phyloP scores from a whole-genome alignment of 2,113 vertebrate genomes.

The Pyrgilauda ruficollis region DNA sequence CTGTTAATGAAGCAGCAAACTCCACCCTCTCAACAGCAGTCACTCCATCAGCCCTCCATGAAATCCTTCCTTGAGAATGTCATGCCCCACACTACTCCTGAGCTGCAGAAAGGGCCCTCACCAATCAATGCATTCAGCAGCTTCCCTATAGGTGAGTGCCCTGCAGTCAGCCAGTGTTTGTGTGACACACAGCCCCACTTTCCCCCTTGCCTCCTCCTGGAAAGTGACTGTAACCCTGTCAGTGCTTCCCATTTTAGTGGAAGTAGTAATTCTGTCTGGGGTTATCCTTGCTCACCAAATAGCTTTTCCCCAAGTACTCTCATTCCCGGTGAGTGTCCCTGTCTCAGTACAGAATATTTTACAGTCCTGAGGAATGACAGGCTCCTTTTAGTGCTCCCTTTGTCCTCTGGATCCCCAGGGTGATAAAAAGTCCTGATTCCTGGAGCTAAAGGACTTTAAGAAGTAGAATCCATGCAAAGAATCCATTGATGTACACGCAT shows the following conservation, averaged over 20 bases:
- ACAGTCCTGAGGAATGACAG: not conserved
- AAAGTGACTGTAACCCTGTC: not conserved
- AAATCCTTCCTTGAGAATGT: conserved; percentile 91
- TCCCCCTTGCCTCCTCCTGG: not conserved
- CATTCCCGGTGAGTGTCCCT: not conserved
- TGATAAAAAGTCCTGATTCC: not conserved
- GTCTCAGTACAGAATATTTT: not conserved
- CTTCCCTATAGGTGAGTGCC: conserved; percentile 90
- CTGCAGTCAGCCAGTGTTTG: not conserved
- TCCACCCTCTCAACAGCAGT: conserved; percentile 78
- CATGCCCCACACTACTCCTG: conserved; percentile 84
- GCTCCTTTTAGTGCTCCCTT: not conserved
- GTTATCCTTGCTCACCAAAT: not conserved
- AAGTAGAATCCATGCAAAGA: not conserved
- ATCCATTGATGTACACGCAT: not conserved
- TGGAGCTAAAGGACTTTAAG: not conserved
- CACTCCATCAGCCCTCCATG: conserved; percentile 84
- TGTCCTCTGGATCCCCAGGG: not conserved
- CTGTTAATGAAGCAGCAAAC: conserved; percentile 88
- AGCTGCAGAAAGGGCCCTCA: conserved; percentile 91
- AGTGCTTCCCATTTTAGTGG: not conserved
- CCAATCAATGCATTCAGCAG: conserved; percentile 87
- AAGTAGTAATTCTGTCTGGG: not conserved
- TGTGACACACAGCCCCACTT: not conserved
- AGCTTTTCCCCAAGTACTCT: not conserved